A percentile compares a stretch with the other conserved stretches of the same genome.
Conservation (phyloP, 2,888 invertebrate genomes). For the Caenorhabditis zanzibari region DNA sequence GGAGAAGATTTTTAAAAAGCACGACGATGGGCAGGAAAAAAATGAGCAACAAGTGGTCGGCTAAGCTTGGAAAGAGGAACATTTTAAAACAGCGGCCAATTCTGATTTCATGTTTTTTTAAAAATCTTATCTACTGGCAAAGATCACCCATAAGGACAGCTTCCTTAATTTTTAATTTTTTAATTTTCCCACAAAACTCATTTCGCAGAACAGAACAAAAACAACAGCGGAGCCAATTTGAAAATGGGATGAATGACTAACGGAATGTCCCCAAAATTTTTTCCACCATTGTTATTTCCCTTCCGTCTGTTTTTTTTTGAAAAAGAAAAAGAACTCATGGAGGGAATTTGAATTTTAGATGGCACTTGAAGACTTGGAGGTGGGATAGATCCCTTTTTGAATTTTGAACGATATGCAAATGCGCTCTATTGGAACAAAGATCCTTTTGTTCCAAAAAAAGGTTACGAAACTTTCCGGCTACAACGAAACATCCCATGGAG, state of each 20-base stretch:
- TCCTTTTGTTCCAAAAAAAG: neutral
- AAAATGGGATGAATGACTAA: conserved; percentile 36
- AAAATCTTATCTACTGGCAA: neutral
- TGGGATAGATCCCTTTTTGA: neutral
- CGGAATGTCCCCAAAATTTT: conserved; percentile 1
- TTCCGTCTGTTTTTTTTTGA: neutral
- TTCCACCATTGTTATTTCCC: conserved; percentile 7
- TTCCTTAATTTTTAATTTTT: neutral
- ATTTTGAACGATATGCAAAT: conserved; percentile 25
- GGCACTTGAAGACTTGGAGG: conserved; percentile 4
- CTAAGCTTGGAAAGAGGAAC: neutral
- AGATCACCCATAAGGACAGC: neutral
- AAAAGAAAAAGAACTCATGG: neutral
- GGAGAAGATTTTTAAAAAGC: conserved; percentile 41
- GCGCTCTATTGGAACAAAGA: neutral
- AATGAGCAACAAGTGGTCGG: conserved; percentile 7
- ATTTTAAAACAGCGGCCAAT: neutral
- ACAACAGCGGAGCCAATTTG: conserved; percentile 8
- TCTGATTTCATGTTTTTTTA: neutral
- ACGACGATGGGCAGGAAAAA: neutral
- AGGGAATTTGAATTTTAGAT: conserved; percentile 18
- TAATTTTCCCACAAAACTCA: neutral
- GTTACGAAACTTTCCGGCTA: neutral
- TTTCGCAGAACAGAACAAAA: conserved; percentile 23
- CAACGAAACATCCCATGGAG: neutral